A percentile compares a stretch with the other conserved stretches of the same genome.
Evolutionary conservation across 1,140 invertebrate species (phyloP).

Genomic region (Lordiphosa mommai): DNA sequence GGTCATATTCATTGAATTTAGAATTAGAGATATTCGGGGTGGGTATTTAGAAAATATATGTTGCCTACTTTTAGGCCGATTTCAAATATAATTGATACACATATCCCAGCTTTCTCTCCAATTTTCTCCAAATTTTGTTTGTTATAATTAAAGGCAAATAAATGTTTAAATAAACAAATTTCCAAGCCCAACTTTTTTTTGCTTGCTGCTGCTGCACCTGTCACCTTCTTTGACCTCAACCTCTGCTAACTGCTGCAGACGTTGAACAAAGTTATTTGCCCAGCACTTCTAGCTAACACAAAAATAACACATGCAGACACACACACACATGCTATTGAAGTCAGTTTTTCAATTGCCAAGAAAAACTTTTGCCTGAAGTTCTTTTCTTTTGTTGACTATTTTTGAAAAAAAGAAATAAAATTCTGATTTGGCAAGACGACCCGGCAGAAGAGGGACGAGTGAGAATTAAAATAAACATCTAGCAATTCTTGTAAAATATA

Average conservation of each 20-base stretch:
- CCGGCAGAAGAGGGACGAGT: conserved; percentile 13
- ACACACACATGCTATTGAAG: conserved; percentile 17
- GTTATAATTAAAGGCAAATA: too few species aligned
- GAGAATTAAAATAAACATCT: conserved; percentile 72
- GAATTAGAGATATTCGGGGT: too few species aligned
- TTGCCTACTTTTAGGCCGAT: too few species aligned
- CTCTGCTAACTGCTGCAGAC: conserved; percentile 1
- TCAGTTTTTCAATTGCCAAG: conserved; percentile 67
- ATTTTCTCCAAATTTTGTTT: too few species aligned
- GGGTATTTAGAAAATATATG: too few species aligned
- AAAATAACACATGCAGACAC: conserved; percentile 33
- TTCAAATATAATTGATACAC: too few species aligned
- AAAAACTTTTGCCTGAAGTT: conserved; percentile 66
- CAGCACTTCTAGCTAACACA: conserved; percentile 47
- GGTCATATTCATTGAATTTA: too few species aligned
- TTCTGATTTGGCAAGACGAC: conserved; percentile 13
- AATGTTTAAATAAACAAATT: too few species aligned
- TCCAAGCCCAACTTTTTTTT: too few species aligned
- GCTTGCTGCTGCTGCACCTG: conserved; percentile 29
- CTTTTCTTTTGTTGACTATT: conserved; percentile 42
- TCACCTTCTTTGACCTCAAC: conserved; percentile 29
- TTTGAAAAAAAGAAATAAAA: too few species aligned
- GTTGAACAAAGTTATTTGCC: conserved; percentile 49
- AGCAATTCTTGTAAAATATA: conserved; percentile 42
- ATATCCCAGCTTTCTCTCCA: too few species aligned